Evolutionary conservation across 2,797 vertebrate species (phyloP), one percentile per base, ranked within the genome.

Genomic region (Anomalospiza imberbis): DNA sequence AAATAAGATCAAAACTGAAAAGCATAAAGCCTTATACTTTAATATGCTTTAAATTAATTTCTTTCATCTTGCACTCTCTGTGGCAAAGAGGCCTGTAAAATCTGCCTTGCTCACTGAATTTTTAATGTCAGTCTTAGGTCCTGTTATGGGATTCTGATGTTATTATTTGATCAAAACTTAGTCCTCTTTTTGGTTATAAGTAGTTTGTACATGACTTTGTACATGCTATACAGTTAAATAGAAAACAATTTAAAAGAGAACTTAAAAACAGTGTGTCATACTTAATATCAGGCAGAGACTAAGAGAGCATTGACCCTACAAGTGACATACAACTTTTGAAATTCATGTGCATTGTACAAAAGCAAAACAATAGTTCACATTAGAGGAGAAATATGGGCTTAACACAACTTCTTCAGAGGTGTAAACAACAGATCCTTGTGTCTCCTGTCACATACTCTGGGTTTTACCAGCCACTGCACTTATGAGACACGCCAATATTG

Each of bases 1-100:
- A 97, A 95, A 88, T 86, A 82, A 6, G 34, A 83, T 95, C n/a
- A 89, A 91, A 97, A 67, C 13, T 29, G 24, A 88, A 90, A 91
- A 78, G 25, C 60, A 81, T 91, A 92, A 95, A 93, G 26, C 13
- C 50, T 91, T 92, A 10, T 19, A 60, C 40, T 89, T 91, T 82
- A 91, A 72, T 54, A 51, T 89, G 26, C 20, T 93, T 93, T 90
- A 95, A 93, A 88, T 88, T 40, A 13, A 63, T 66, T 84, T 92
- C 10, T 79, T 96, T 93, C 32, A 67, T 85, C 50, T 78, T 85
- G 31, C 48, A 65, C 48, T 65, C 12, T 86, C n/a, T 72, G n/a
- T 80, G 22, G 13, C 54, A 96, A 92, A 75, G 20, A 91, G 22
- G 28, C 3, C 0, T 66, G n/a, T 34, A 73, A 85, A 77, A 1